Evolutionary conservation across 1,140 invertebrate genomes (phyloP).

Genomic region (Monomorium pharaonis): DNA sequence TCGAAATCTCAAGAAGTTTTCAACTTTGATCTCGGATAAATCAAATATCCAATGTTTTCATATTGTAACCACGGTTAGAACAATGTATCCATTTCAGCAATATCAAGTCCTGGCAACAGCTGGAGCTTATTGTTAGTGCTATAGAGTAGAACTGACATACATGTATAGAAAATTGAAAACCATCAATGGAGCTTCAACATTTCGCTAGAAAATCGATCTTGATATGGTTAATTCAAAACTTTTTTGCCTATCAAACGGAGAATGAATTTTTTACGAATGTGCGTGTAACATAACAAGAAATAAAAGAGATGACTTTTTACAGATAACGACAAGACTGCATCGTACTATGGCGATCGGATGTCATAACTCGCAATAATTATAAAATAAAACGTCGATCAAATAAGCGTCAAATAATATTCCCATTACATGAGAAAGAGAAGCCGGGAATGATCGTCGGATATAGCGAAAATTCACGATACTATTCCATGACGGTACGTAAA

Average conservation of each 20-base stretch:
- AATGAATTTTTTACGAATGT: slow-evolving; percentile 1
- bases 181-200: not conserved
- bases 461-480: slow-evolving; percentile 1
- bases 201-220: not conserved
- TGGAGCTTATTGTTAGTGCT: not conserved
- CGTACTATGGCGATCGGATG: not conserved
- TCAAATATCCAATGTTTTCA: not conserved
- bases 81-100: not conserved
- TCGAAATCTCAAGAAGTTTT: not conserved
- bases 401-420: too few relatives aligned
- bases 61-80: slow-evolving; percentile 13
- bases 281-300: not conserved
- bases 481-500: slow-evolving; percentile 6
- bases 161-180: slow-evolving; percentile 33
- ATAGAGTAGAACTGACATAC: not conserved
- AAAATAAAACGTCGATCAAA: slow-evolving; percentile 8
- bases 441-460: slow-evolving; percentile 32
- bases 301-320: not conserved
- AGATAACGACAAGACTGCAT: not conserved
- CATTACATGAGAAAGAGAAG: not conserved
- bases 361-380: slow-evolving; percentile 27
- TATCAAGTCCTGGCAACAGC: not conserved
- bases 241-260: not conserved
- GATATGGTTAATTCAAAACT: slow-evolving; percentile 4
- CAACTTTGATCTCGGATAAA: slow-evolving; percentile 12